Base-by-base conservation (phyloP, 1,140 invertebrate species). In the Vollenhovia emeryi region DNA sequence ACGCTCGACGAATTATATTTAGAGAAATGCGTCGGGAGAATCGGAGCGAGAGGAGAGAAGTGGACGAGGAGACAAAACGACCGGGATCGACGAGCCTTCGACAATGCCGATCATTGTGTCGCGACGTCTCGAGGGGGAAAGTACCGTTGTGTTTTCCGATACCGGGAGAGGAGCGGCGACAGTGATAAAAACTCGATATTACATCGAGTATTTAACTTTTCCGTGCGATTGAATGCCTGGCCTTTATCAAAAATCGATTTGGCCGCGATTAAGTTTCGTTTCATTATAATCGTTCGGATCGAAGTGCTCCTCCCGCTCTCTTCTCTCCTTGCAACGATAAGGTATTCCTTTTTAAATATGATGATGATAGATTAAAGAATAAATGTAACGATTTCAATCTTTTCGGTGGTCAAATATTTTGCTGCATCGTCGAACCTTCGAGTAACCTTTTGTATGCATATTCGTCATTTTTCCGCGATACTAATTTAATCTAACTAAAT, bases 1-100 rank as follows among this genome's bases (percentile, higher is more conserved):
- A 88, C 57, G 69, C 69, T 83, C 50, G 55, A 88, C 50, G 55
- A 88, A 85, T 90, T 90, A 91, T 89, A 91, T 90, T 91, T 91
- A 90, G 87, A 90, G 74, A 89, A 87, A 90, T 87, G 89, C 89
- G 87, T 91, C 74, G 87, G 27, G 24, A 62, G 36, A 40, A 36
- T 7, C 24, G n/a, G 15, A 30, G 1, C n/a, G n/a, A n/a, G 21
- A 48, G 8, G n/a, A 24, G 33, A 43, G 40, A 6, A 66, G 21
- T 9, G 52, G 27, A 73, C 13, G 33, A 40, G 21, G 36, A 43
- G 36, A 66, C 75, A 50, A 83, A 71, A 62, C 55, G 33, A 75
- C 2, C 27, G 43, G 45, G 80, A 62, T 55, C 66, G 86, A 85
- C 69, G 68, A 75, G 75, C 75, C 85, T 76, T 86, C 48, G 45